A percentile compares a stretch with the other conserved stretches of the same genome.
phyloP scores from a whole-genome alignment of 1,140 invertebrate genomes.

The Muscidifurax raptorellus region DNA sequence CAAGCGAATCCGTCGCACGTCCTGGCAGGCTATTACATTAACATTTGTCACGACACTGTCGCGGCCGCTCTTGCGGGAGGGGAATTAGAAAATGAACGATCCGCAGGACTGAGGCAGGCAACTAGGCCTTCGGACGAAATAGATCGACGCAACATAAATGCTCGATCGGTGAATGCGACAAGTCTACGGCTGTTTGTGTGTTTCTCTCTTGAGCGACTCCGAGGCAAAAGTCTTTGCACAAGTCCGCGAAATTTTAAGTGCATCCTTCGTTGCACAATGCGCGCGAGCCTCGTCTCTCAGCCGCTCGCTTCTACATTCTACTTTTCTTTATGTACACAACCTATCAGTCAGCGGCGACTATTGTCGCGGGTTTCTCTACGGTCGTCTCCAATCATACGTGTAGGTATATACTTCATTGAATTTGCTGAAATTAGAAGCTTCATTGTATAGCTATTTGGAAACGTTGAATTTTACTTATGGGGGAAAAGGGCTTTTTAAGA shows the following conservation, averaged over 20 bases:
- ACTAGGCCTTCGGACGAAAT: conserved; percentile 25
- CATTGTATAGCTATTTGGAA: too few species aligned
- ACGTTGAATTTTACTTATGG: too few species aligned
- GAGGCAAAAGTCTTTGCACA: conserved; percentile 6
- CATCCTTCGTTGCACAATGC: conserved; percentile 17
- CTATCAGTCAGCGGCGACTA: too few species aligned
- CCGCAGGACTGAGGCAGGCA: neutral
- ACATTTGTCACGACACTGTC: neutral
- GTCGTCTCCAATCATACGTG: too few species aligned
- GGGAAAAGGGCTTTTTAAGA: too few species aligned
- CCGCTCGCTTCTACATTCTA: neutral
- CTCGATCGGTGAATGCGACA: conserved; percentile 3
- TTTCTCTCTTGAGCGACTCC: neutral
- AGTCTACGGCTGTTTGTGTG: neutral
- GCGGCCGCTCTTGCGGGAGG: neutral
- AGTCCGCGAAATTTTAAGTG: conserved; percentile 38
- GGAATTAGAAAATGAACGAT: conserved; percentile 8
- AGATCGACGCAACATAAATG: conserved; percentile 25
- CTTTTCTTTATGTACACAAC: neutral
- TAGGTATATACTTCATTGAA: too few species aligned
- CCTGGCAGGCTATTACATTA: neutral
- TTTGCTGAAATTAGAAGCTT: too few species aligned
- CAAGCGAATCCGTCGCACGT: conserved; percentile 1
- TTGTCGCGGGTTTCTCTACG: too few species aligned
- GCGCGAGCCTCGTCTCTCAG: neutral